These are phyloP conservation scores for Chalcis sispes DNA, from an alignment of 2,888 invertebrate species.

Conservation along the genomic window DNA sequence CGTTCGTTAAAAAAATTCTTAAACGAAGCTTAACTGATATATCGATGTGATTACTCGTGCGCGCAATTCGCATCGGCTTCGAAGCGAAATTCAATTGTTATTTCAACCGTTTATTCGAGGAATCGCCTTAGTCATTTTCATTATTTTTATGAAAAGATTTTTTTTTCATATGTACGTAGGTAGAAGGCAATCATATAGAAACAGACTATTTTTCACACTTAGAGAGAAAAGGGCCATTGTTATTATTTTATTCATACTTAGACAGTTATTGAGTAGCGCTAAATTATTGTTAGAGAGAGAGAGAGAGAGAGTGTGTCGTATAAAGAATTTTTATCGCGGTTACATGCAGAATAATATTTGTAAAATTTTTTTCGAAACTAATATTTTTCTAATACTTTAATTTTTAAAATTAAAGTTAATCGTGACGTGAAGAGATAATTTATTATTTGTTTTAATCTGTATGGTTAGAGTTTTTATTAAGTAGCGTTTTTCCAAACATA, in stretches of 20 bases:
- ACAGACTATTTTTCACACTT: conserved; percentile 43
- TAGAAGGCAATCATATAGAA: conserved; percentile 35
- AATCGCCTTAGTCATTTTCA: neutral
- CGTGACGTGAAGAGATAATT: conserved; percentile 3
- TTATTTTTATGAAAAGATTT: conserved; percentile 26
- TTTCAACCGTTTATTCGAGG: neutral
- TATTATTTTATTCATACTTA: conserved; percentile 23
- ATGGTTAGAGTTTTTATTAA: neutral
- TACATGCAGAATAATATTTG: neutral
- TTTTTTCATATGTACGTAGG: conserved; percentile 1
- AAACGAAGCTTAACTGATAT: conserved; percentile 16
- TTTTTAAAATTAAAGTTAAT: conserved; percentile 3
- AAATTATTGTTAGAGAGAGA: conserved; percentile 27
- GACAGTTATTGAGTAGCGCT: conserved; percentile 33
- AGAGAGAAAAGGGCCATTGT: conserved; percentile 44
- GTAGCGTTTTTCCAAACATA: neutral
- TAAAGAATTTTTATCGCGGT: conserved; percentile 28
- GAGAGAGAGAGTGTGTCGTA: too few relatives aligned
- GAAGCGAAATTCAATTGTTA: conserved; percentile 20
- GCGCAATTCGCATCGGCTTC: conserved; percentile 43
- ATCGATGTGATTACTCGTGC: conserved; percentile 42
- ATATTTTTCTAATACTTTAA: neutral
- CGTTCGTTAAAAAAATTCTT: conserved; percentile 20
- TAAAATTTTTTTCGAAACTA: conserved; percentile 4
- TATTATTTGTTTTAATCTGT: neutral